Percentiles rank a stretch among this genome's conserved stretches.
Evolutionary conservation across 2,888 invertebrate genomes (phyloP).

Genomic region (Rhimphoctona megacephalus): DNA sequence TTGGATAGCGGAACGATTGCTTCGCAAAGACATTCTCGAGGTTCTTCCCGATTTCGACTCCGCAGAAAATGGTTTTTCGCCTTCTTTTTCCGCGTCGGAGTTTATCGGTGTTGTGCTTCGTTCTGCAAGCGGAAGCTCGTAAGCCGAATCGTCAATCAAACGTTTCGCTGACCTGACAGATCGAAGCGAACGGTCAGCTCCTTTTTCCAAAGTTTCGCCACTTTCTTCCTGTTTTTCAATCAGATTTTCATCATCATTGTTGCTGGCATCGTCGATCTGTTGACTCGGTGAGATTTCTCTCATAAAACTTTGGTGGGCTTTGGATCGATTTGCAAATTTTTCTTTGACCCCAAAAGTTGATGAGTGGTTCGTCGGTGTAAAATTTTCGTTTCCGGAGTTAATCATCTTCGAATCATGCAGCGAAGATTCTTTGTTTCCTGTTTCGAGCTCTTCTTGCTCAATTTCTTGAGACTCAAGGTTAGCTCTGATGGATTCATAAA

Average conservation of each 20-base stretch:
- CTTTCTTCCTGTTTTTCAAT: background rate
- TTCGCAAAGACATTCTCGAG: conserved; percentile 1
- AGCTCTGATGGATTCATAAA: conserved; percentile 39
- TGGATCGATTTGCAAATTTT: background rate
- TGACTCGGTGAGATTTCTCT: conserved; percentile 8
- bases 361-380: no score
- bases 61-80: background rate
- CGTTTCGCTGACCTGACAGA: conserved; percentile 15
- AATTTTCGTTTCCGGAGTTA: background rate
- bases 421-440: background rate
- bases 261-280: conserved; percentile 35
- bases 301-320: background rate
- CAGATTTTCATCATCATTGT: background rate
- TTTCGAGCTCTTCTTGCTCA: background rate
- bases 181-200: background rate
- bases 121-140: conserved; percentile 62
- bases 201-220: background rate
- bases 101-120: conserved; percentile 53
- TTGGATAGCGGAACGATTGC: background rate
- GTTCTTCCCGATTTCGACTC: background rate
- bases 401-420: background rate
- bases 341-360: background rate
- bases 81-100: conserved; percentile 39
- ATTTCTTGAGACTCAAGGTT: background rate
- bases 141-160: conserved; percentile 44